These are phyloP conservation scores for Copidosoma floridanum DNA, from an alignment of 1,140 invertebrate genomes.

Conservation along the genomic window DNA sequence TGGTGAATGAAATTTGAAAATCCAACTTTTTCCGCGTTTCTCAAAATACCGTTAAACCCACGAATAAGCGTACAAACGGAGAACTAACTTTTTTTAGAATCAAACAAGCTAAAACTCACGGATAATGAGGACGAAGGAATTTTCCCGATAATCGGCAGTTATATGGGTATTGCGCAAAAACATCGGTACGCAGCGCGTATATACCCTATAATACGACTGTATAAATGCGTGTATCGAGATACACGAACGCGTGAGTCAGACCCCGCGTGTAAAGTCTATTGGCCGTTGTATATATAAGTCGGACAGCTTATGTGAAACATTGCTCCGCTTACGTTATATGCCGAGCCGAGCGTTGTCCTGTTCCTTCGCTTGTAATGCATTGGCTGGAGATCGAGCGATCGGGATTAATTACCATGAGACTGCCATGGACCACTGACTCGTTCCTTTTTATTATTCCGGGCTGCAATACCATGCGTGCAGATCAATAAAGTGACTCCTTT, in stretches of 20 bases:
- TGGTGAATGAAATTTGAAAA: no score
- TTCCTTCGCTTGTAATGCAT: no score
- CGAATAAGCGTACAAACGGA: neutral
- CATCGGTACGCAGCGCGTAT: neutral
- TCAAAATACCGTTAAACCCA: neutral
- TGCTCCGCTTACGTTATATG: no score
- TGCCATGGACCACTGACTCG: neutral
- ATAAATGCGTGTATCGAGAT: no score
- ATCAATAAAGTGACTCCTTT: neutral
- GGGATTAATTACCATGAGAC: conserved; percentile 16
- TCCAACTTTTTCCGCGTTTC: conserved; percentile 4
- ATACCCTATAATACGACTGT: neutral
- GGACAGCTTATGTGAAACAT: neutral
- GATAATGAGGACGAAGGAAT: conserved; percentile 13
- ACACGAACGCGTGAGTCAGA: neutral
- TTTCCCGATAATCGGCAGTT: conserved; percentile 12
- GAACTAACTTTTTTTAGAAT: conserved; percentile 1
- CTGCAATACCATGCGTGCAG: conserved; percentile 10
- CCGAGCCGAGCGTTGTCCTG: no score
- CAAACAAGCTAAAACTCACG: no score
- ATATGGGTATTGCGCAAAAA: conserved; percentile 9
- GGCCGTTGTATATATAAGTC: conserved; percentile 12
- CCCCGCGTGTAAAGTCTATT: conserved; percentile 8
- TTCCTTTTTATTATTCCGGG: conserved; percentile 2
- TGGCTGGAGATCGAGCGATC: conserved; percentile 16